Base-by-base conservation (phyloP, 2,113 vertebrate species). In the Lamprotornis superbus region DNA sequence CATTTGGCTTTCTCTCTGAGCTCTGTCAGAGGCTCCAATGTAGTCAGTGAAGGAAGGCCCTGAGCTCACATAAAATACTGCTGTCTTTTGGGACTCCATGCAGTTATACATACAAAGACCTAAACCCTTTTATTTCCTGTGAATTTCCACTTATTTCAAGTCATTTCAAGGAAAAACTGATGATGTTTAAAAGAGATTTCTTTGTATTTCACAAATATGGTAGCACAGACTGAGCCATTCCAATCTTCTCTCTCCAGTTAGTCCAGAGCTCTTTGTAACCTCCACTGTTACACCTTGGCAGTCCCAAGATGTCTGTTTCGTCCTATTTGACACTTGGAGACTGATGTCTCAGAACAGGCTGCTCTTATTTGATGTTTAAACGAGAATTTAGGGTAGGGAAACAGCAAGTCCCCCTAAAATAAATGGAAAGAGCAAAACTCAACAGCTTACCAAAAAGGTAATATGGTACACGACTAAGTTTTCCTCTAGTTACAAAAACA, bases 381-480 rank as follows among this genome's bases (percentile, higher is more conserved):
- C 73, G 47, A 77, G 17, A 78, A 10, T n/a, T 80, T 19, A 39
- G 12, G 7, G 27, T 13, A 61, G 28, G 11, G 18, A 63, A 94
- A 73, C 14, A 87, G 14, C n/a, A 91, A 82, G 11, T 23, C 37
- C 11, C 46, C 10, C 19, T 31, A 65, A 84, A n/a, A 23, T 59
- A 75, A 86, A 78, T 1, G 3, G 46, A 69, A 68, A 83, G 53
- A 50, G 15, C 30, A 31, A 73, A 80, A 57, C 15, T 63, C 30
- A 42, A 15, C 21, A 20, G 27, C 70, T 90, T 77, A 61, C 25
- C 63, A 74, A 59, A 30, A 35, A 31, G 2, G 25, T 61, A 67
- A 39, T 12, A 56, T 0, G 0, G 19, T 23, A 20, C 5, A 56
- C 3, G 13, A 0, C 0, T 23, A 63, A 55, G 19, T n/a, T 71